phyloP scores from a whole-genome alignment of 2,888 invertebrate species.

The Syritta pipiens region DNA sequence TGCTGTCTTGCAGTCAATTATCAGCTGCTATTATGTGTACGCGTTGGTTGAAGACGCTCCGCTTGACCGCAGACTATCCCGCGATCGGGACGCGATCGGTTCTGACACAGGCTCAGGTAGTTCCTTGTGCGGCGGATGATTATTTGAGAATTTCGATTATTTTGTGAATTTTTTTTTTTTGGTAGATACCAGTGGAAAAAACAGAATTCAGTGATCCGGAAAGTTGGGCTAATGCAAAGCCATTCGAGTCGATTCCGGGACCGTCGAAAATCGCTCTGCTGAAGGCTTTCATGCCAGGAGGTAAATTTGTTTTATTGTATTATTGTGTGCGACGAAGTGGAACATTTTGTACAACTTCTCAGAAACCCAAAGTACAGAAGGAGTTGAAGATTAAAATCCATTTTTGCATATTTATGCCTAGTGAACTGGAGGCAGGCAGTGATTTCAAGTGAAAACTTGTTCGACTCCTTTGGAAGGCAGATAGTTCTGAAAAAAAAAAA shows the following conservation, averaged over 20 bases:
- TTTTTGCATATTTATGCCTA: too few relatives aligned
- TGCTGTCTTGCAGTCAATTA: slow-evolving; percentile 13
- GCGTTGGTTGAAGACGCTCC: slow-evolving; percentile 34
- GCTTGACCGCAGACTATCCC: neutral
- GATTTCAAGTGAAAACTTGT: too few relatives aligned
- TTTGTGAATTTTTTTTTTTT: neutral
- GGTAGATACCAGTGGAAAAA: slow-evolving; percentile 24
- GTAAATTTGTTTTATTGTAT: neutral
- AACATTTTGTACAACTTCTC: too few relatives aligned
- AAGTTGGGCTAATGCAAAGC: slow-evolving; percentile 25
- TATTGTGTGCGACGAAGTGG: too few relatives aligned
- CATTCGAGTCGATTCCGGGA: slow-evolving; percentile 48
- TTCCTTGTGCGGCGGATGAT: neutral
- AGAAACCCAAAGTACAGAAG: too few relatives aligned
- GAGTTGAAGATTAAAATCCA: too few relatives aligned
- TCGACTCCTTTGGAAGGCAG: too few relatives aligned
- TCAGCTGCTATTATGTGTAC: slow-evolving; percentile 21
- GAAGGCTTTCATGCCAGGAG: slow-evolving; percentile 60
- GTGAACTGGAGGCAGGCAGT: too few relatives aligned
- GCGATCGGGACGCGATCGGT: slow-evolving; percentile 16
- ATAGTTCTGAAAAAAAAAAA: too few relatives aligned
- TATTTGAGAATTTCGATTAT: neutral
- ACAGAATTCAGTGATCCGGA: slow-evolving; percentile 22
- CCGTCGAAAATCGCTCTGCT: slow-evolving; percentile 46
- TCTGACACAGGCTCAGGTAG: slow-evolving; percentile 33